Percentiles rank a stretch among this genome's conserved stretches.
Evolutionary conservation across 2,888 invertebrate genomes (phyloP).

Genomic region (Margaritifera margaritifera): DNA sequence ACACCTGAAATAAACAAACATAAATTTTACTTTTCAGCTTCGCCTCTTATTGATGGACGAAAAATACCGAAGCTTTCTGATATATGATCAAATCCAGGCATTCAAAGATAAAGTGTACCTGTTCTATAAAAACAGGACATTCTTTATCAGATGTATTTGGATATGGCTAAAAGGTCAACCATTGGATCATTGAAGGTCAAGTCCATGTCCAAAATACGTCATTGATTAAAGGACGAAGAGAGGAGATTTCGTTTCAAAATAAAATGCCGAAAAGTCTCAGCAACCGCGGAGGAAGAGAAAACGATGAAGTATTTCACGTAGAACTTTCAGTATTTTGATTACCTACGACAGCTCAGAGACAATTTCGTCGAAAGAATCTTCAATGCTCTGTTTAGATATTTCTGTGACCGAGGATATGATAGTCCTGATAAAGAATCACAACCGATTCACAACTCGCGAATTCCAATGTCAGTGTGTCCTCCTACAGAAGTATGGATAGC

Average conservation of each 20-base stretch:
- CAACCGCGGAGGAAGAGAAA: slow-evolving; percentile 31
- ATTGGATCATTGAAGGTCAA: slow-evolving; percentile 40
- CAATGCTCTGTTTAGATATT: slow-evolving; percentile 56
- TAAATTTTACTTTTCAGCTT: slow-evolving; percentile 37
- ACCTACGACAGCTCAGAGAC: slow-evolving; percentile 46
- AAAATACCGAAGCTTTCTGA: slow-evolving; percentile 50
- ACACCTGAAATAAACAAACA: background rate
- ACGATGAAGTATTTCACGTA: slow-evolving; percentile 58
- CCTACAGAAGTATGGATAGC: slow-evolving; percentile 42
- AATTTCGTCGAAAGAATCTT: slow-evolving; percentile 59
- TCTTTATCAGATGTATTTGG: slow-evolving; percentile 44
- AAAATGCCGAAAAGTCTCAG: slow-evolving; percentile 33
- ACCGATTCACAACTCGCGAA: slow-evolving; percentile 42
- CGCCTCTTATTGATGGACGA: slow-evolving; percentile 53
- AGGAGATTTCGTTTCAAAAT: slow-evolving; percentile 28
- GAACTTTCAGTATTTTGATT: slow-evolving; percentile 60
- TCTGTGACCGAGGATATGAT: slow-evolving; percentile 42
- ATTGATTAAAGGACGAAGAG: slow-evolving; percentile 35
- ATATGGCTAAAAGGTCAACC: slow-evolving; percentile 35
- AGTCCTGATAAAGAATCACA: slow-evolving; percentile 40
- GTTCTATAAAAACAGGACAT: slow-evolving; percentile 52
- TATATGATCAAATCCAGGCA: slow-evolving; percentile 53
- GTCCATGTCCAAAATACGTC: slow-evolving; percentile 31
- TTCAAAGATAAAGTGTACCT: slow-evolving; percentile 59
- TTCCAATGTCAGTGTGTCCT: slow-evolving; percentile 52